phyloP scores from a whole-genome alignment of 2,888 invertebrate species.

The Hydropsyche betteni region DNA sequence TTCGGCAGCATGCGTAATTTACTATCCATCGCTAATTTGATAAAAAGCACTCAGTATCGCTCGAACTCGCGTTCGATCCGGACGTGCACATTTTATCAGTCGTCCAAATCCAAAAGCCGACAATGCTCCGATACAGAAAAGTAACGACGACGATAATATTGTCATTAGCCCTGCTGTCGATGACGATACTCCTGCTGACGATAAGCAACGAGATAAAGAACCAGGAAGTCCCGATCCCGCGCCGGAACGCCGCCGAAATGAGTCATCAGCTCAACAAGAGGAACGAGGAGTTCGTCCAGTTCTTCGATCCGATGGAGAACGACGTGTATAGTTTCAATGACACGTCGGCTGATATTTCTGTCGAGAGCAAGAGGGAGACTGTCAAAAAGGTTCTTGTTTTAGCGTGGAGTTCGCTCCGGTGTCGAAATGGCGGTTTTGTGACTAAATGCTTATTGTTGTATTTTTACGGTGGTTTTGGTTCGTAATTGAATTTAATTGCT shows the following conservation, averaged over 20 bases:
- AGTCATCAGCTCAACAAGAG: not conserved
- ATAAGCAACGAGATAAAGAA: constrained; percentile 20
- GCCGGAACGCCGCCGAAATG: not conserved
- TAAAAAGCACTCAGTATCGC: not conserved
- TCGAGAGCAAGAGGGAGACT: constrained; percentile 57
- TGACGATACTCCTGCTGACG: constrained; percentile 13
- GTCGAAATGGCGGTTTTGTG: not conserved
- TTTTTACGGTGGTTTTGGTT: not conserved
- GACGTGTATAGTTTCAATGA: too few relatives aligned
- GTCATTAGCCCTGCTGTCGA: not conserved
- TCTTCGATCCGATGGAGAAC: too few relatives aligned
- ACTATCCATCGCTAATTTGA: too few relatives aligned
- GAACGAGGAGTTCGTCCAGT: not conserved
- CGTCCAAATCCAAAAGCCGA: not conserved
- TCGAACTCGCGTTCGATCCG: not conserved
- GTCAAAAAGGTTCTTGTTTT: constrained; percentile 56
- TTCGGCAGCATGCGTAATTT: too few relatives aligned
- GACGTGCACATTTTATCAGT: not conserved
- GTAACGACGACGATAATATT: not conserved
- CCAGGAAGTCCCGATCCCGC: not conserved
- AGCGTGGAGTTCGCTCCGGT: not conserved
- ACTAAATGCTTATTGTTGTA: not conserved
- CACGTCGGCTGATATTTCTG: constrained; percentile 51
- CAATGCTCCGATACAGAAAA: not conserved
- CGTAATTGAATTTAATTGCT: too few relatives aligned